Conservation (phyloP, 1,140 invertebrate species). For the Macrotrachela quadricornifera region DNA sequence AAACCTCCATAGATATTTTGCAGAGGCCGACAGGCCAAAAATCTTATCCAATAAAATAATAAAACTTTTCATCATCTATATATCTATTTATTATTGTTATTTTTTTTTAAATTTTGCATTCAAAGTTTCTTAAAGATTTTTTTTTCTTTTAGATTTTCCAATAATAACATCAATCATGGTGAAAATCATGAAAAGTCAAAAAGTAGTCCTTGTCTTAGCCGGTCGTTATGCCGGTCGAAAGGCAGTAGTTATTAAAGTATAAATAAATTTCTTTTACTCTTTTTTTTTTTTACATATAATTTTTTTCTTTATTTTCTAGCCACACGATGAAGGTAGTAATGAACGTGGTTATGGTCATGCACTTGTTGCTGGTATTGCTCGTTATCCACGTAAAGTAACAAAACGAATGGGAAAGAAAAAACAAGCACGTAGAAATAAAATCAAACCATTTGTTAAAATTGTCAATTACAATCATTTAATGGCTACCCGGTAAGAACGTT, state of each 20-base stretch:
- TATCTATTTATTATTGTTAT: no score
- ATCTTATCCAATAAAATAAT: no score
- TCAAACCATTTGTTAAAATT: conserved; percentile 90
- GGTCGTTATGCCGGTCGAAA: conserved; percentile 93
- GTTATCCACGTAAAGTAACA: conserved; percentile 84
- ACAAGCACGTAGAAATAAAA: conserved; percentile 76
- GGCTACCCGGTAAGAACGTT: conserved; percentile 49
- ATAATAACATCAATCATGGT: conserved; percentile 16
- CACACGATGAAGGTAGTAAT: conserved; percentile 79
- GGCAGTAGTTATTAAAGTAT: conserved; percentile 67
- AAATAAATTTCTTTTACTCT: background rate
- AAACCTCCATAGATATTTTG: no score
- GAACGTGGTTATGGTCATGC: conserved; percentile 92
- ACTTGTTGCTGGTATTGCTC: conserved; percentile 83
- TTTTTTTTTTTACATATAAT: background rate
- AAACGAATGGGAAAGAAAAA: conserved; percentile 90
- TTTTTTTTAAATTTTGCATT: no score
- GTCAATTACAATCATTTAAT: conserved; percentile 94
- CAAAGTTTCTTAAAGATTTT: no score
- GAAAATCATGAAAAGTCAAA: conserved; percentile 41
- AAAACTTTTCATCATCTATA: no score
- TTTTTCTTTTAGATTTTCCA: no score
- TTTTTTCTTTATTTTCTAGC: conserved; percentile 30
- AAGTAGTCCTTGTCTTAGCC: conserved; percentile 87
- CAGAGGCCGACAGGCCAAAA: no score